Percentiles rank a stretch among this genome's conserved stretches.
These are phyloP conservation scores for Galeopterus variegatus DNA, from an alignment of 2,113 vertebrate species.

Conservation along the genomic window DNA sequence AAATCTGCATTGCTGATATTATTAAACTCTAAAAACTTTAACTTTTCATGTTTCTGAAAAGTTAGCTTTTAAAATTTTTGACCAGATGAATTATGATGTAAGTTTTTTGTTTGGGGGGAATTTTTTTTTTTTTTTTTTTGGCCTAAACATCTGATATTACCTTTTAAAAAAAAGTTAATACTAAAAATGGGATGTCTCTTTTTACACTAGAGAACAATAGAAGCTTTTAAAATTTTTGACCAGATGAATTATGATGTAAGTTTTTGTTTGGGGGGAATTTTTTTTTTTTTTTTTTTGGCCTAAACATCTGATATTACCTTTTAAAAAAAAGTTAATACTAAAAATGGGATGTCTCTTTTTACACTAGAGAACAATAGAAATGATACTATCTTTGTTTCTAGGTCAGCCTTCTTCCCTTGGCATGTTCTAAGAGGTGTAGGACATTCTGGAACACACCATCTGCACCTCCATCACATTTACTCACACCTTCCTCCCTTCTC, in stretches of 20 bases:
- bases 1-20: neutral
- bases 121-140: neutral
- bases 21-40: neutral
- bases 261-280: too few relatives aligned
- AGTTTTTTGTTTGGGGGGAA: neutral
- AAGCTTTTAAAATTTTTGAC: slow-evolving; percentile 37
- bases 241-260: slow-evolving; percentile 51
- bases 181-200: neutral
- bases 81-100: slow-evolving; percentile 47
- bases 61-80: neutral
- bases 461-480: neutral
- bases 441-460: neutral
- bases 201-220: neutral
- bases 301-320: neutral
- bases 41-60: neutral
- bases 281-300: neutral
- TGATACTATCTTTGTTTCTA: neutral
- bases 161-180: slow-evolving; percentile 45
- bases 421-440: neutral
- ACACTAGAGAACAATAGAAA: neutral
- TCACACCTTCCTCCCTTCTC: neutral
- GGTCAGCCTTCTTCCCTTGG: neutral
- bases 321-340: slow-evolving; percentile 44
- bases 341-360: neutral
- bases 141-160: neutral